Evolutionary conservation across 2,797 vertebrate genomes (phyloP).

Genomic region (Sebastes miniatus): DNA sequence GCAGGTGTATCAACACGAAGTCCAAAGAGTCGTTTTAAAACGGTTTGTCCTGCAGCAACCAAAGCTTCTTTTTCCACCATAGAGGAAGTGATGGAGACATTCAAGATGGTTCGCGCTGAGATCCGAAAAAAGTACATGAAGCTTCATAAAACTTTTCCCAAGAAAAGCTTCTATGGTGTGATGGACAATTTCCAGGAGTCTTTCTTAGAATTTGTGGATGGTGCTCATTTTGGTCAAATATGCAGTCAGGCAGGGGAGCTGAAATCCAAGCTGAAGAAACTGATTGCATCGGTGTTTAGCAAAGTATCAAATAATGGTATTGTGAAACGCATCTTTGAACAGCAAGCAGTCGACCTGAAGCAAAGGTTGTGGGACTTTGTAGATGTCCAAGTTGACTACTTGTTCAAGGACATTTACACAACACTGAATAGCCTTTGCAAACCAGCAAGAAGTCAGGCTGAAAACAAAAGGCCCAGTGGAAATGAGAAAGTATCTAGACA

Average conservation of each 20-base stretch:
- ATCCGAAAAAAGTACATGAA: slow-evolving; percentile 97
- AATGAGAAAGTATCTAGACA: slow-evolving; percentile 39
- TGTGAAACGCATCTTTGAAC: slow-evolving; percentile 94
- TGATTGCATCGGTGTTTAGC: slow-evolving; percentile 84
- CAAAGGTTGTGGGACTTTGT: slow-evolving; percentile 96
- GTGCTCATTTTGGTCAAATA: slow-evolving; percentile 85
- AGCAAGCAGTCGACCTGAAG: slow-evolving; percentile 91
- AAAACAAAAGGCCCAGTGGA: slow-evolving; percentile 45
- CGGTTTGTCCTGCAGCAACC: slow-evolving; percentile 67
- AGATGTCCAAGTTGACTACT: slow-evolving; percentile 90
- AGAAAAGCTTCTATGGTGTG: slow-evolving; percentile 90
- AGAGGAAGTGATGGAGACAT: slow-evolving; percentile 90
- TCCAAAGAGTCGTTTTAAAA: slow-evolving; percentile 82
- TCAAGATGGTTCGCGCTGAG: slow-evolving; percentile 86
- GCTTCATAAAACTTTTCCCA: slow-evolving; percentile 92
- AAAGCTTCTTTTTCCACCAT: slow-evolving; percentile 80
- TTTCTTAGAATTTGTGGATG: slow-evolving; percentile 89
- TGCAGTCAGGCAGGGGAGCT: slow-evolving; percentile 81
- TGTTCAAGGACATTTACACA: slow-evolving; percentile 88
- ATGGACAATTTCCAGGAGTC: slow-evolving; percentile 91
- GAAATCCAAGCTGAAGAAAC: slow-evolving; percentile 86
- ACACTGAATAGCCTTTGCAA: slow-evolving; percentile 81
- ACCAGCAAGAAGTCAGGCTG: slow-evolving; percentile 24
- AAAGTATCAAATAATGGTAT: slow-evolving; percentile 91
- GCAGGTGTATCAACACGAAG: slow-evolving; percentile 46